Base-by-base conservation (phyloP, 2,797 vertebrate genomes). In the Mycteria americana region DNA sequence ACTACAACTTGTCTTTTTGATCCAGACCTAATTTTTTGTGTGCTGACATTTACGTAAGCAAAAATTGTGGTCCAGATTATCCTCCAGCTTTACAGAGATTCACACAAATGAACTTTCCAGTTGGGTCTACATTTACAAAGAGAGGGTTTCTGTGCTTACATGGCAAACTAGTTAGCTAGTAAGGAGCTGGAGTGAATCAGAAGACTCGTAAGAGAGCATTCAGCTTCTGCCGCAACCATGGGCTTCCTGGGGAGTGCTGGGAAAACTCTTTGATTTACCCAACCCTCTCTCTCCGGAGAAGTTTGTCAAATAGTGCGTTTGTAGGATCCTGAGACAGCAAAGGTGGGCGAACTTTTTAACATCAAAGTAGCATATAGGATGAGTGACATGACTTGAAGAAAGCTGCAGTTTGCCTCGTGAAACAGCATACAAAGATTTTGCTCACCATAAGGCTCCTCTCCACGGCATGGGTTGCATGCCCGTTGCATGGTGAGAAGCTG, bases 41-140 rank as follows among this genome's bases (percentile, higher is more conserved):
- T 76, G 53, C 70, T 93, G 94, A 76, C 63, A 87, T 94, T 95
- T 95, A 67, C 85, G 53, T 65, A 92, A 94, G 59, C 30, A 79
- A 51, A 81, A 85, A 51, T 41, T 73, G 46, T 18, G 39, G 23
- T 74, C 48, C 43, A 48, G 41, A 45, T 86, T 86, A 69, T 81
- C 65, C 65, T 93, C n/a, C 13, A 30, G 1, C 45, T 86, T 54
- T 27, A 51, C 59, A 79, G 82, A 69, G 46, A 48, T 86, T 78
- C 35, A 46, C 35, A 30, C 27, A 75, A 51, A 88, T 69, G 62
- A 94, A 76, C 79, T 81, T 88, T 35, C 56, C 68, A 9, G 17
- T 87, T 76, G 65, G 41, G 24, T 72, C 13, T 18, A 1, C 83
- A 57, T 75, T 92, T 75, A 24, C 54, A n/a, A 70, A 81, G 82